Percentiles rank a stretch among this genome's conserved stretches.
These are phyloP conservation scores for Anguilla anguilla DNA, from an alignment of 2,797 vertebrate species.

Conservation along the genomic window DNA sequence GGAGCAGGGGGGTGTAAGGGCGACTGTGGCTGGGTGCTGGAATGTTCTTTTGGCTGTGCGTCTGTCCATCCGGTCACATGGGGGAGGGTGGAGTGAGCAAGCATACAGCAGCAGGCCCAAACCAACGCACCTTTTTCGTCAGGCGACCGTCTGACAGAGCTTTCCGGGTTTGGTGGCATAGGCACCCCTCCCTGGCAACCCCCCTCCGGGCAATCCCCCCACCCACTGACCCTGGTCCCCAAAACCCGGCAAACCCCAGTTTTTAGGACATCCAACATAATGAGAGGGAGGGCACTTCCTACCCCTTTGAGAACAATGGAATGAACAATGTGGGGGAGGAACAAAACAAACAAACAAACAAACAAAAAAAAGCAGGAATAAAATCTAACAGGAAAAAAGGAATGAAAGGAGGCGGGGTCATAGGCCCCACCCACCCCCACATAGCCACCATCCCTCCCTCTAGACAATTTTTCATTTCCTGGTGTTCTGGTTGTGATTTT, in stretches of 20 bases:
- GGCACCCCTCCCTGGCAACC: not conserved
- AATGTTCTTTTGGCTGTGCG: not conserved
- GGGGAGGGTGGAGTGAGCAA: not conserved
- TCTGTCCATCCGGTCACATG: not conserved
- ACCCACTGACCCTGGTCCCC: not conserved
- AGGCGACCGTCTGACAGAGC: not conserved
- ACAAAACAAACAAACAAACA: not conserved
- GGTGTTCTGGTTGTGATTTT: conserved; percentile 24
- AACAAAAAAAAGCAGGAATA: not conserved
- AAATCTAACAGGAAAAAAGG: not conserved
- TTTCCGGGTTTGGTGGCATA: not conserved
- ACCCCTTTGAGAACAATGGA: not conserved
- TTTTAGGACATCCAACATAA: not conserved
- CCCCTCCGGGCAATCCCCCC: not conserved
- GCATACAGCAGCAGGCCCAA: not conserved
- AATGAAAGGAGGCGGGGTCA: not conserved
- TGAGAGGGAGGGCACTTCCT: not conserved
- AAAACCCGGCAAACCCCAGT: not conserved
- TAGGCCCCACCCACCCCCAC: not conserved
- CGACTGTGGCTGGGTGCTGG: not conserved
- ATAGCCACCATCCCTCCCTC: not conserved
- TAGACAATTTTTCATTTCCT: not conserved
- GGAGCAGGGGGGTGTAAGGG: not conserved
- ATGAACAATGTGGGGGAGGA: not conserved
- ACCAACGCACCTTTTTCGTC: not conserved